Percentiles rank a stretch among this genome's conserved stretches.
phyloP scores from a whole-genome alignment of 2,888 invertebrate genomes.

The Drosophila cognata region DNA sequence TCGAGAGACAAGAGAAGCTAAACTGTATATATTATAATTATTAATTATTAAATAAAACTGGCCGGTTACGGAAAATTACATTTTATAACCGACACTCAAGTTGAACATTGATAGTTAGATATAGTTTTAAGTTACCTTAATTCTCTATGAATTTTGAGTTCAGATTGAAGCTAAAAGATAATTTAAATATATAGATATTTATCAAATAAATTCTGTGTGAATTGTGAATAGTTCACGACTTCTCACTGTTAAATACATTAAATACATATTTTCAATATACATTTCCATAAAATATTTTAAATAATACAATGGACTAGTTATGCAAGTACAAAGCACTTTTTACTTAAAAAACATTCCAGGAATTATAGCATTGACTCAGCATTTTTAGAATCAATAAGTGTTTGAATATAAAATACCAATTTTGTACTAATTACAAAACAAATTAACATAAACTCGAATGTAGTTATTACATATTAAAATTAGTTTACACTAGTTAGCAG shows the following conservation, averaged over 20 bases:
- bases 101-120: not conserved
- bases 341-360: not conserved
- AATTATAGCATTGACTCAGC: constrained; percentile 1
- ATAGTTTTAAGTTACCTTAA: not conserved
- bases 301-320: constrained; percentile 33
- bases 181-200: not conserved
- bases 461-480: constrained; percentile 40
- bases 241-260: not conserved
- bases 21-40: not conserved
- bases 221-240: not conserved
- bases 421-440: constrained; percentile 39
- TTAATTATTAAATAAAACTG: not conserved
- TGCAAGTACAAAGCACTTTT: not conserved
- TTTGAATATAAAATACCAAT: constrained; percentile 18
- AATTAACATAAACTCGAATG: constrained; percentile 14
- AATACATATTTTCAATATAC: constrained; percentile 2
- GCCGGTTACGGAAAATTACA: not conserved
- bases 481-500: constrained; percentile 53
- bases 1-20: not conserved
- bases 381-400: constrained; percentile 17
- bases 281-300: constrained; percentile 7
- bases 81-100: not conserved
- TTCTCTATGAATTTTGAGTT: not conserved
- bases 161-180: not conserved
- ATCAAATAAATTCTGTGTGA: not conserved